These are phyloP conservation scores for Xiphorhynchus elegans DNA, from an alignment of 2,113 vertebrate species.

Conservation along the genomic window DNA sequence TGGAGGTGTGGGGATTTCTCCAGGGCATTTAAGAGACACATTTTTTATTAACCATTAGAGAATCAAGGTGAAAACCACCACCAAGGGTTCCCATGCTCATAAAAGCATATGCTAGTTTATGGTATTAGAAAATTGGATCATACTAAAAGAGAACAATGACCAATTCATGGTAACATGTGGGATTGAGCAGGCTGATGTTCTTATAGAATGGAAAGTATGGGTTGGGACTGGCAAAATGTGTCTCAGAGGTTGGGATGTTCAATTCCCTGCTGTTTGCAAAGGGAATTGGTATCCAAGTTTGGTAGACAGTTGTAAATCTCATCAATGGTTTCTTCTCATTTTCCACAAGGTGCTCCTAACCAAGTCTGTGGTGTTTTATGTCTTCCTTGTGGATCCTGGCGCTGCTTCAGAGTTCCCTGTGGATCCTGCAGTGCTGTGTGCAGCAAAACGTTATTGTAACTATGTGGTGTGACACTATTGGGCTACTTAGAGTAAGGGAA, in stretches of 20 bases:
- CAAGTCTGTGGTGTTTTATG: conserved; percentile 4
- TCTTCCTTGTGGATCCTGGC: conserved; percentile 41
- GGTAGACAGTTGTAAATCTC: conserved; percentile 48
- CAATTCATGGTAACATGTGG: neutral
- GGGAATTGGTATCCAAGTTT: conserved; percentile 5
- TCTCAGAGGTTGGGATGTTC: conserved; percentile 22
- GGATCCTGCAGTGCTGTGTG: neutral
- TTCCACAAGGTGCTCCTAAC: conserved; percentile 48
- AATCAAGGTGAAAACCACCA: neutral
- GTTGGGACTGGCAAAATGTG: neutral
- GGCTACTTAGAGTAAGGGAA: neutral
- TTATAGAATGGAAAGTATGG: conserved; percentile 1
- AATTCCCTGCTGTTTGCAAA: conserved; percentile 14
- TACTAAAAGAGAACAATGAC: neutral
- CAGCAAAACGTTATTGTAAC: neutral
- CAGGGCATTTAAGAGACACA: neutral
- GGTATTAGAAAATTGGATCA: neutral
- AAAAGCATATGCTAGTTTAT: neutral
- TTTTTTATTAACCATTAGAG: neutral
- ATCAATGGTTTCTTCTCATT: conserved; percentile 18
- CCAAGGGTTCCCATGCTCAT: neutral
- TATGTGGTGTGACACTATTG: neutral
- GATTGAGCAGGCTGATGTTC: neutral
- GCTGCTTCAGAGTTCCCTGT: neutral
- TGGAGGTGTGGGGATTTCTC: neutral